Evolutionary conservation across 1,140 invertebrate genomes (phyloP), one percentile per base, ranked within the genome.

Genomic region (Drosophila albomicans): DNA sequence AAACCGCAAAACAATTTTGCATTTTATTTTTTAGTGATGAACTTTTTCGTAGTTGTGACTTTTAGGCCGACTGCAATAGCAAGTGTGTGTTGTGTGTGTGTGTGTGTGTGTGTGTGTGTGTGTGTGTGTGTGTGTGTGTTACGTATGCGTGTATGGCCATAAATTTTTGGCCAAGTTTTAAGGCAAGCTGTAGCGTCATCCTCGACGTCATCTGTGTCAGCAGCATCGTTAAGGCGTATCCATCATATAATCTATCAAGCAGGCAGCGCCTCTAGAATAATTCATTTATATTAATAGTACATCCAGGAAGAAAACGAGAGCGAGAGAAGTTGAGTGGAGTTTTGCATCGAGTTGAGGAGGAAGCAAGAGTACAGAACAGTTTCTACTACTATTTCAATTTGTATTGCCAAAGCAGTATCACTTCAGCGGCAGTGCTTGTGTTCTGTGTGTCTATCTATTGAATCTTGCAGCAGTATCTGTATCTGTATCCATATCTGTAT

Each of bases 261-360:
- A 64, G 68, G 20, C 38, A 62, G 64, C 35, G 73, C 56, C 63
- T 84, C 64, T 70, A 62, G 67, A 80, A 85, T 84, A 84, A 85
- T 84, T 84, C 77, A 84, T 84, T 84, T 84, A 84, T 84, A 84
- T 84, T 84, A 84, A 84, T 70, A 63, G 65, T 85, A 85, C 59
- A 73, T 73, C 63, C 71, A 65, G 72, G 32, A 51, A 10, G 8
- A 30, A 7, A 7, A 66, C n/a, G 48, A 32, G 30, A 10, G 35
- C 25, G 48, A 64, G 30, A 32, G 30, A 32, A 8, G 5, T 5
- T 6, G 30, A 32, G 30, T 6, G 30, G 7, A 32, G 30, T 32
- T 32, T 6, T 6, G 30, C 30, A 8, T 32, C 7, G 30, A 32
- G 30, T 8, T 32, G 30, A 32, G 30, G 30, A 32, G 30, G 7